Conservation (phyloP, 2,888 invertebrate species). For the Ormyrus nitidulus region DNA sequence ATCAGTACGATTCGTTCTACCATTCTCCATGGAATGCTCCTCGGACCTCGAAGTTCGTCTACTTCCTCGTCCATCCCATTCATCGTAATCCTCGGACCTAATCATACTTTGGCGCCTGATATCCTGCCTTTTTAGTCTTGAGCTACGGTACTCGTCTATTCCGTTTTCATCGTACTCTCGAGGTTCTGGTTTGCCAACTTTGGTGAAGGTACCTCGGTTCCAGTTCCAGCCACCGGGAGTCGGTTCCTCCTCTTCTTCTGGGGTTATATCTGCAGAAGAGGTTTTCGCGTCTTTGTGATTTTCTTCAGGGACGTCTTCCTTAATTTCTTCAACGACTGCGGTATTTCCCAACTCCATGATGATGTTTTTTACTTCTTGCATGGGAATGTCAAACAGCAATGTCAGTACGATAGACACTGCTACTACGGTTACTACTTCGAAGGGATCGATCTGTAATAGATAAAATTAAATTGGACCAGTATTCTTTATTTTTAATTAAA, state of each 20-base stretch:
- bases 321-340: constrained; percentile 58
- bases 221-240: constrained; percentile 48
- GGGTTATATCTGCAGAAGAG: not conserved
- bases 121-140: constrained; percentile 54
- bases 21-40: constrained; percentile 50
- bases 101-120: constrained; percentile 54
- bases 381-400: constrained; percentile 81
- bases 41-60: constrained; percentile 46
- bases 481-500: no score
- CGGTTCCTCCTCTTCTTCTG: constrained; percentile 37
- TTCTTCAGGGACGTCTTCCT: constrained; percentile 2
- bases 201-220: constrained; percentile 46
- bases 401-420: constrained; percentile 78
- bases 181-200: constrained; percentile 6
- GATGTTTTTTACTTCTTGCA: constrained; percentile 78
- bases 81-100: constrained; percentile 60
- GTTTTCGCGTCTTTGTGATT: constrained; percentile 18
- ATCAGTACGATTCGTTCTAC: constrained; percentile 58
- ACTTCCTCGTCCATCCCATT: constrained; percentile 49
- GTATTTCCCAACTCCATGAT: constrained; percentile 66
- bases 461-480: not conserved
- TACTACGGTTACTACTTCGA: constrained; percentile 78
- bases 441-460: constrained; percentile 77
- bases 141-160: constrained; percentile 53
- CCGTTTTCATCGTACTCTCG: constrained; percentile 54